phyloP scores from a whole-genome alignment of 2,113 vertebrate genomes.

The Pogonocichla stellata region DNA sequence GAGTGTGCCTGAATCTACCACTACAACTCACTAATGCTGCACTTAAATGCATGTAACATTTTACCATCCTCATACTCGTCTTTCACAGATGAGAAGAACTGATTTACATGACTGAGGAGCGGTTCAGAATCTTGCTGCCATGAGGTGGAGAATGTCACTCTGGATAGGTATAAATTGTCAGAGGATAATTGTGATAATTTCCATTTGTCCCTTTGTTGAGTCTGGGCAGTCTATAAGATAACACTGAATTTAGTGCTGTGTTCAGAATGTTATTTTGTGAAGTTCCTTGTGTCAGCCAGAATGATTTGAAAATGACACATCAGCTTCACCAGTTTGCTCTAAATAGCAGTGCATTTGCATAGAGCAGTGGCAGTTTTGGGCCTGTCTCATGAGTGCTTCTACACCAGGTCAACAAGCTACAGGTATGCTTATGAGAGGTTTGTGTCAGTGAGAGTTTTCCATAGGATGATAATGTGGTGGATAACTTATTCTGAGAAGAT shows the following conservation, averaged over 20 bases:
- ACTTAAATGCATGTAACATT: background rate
- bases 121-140: background rate
- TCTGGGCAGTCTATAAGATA: background rate
- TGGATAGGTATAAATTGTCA: background rate
- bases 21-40: background rate
- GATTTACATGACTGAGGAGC: background rate
- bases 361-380: background rate
- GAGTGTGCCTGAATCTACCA: background rate
- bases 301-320: background rate
- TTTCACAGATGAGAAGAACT: conserved; percentile 21
- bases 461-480: background rate
- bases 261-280: background rate
- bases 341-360: background rate
- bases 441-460: background rate
- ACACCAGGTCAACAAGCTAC: background rate
- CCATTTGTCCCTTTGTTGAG: background rate
- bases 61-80: background rate
- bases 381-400: background rate
- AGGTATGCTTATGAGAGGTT: background rate
- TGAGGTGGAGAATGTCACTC: background rate
- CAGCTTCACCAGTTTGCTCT: background rate
- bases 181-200: background rate
- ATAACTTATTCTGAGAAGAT: background rate
- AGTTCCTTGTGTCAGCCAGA: background rate
- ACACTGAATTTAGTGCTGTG: background rate